These are phyloP conservation scores for Prolemur simus DNA, from an alignment of 2,113 vertebrate species.

Conservation along the genomic window DNA sequence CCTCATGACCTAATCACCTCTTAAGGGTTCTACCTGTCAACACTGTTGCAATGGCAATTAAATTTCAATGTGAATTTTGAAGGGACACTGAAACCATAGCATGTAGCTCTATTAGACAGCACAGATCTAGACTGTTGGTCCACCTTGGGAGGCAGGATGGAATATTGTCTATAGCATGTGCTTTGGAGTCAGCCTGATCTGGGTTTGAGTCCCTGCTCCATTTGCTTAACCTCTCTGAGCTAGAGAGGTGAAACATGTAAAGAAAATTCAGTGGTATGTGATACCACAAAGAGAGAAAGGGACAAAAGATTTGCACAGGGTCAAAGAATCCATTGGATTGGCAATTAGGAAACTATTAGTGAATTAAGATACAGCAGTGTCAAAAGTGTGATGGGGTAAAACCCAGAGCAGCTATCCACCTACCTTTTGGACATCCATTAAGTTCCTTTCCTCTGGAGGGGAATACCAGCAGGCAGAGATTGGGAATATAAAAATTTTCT, in stretches of 20 bases:
- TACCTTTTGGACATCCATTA: neutral
- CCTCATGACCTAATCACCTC: neutral
- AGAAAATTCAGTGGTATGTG: neutral
- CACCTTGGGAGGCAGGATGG: neutral
- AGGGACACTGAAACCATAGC: neutral
- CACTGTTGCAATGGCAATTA: neutral
- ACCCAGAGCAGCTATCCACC: neutral
- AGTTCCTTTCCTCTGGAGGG: neutral
- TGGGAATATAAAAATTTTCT: neutral
- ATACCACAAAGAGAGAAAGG: neutral
- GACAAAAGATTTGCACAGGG: neutral
- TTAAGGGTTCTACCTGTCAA: neutral
- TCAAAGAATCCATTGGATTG: neutral
- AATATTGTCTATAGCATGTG: neutral
- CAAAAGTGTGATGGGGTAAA: neutral
- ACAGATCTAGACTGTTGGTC: neutral
- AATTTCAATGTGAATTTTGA: neutral
- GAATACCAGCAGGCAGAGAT: neutral
- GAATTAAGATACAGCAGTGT: neutral
- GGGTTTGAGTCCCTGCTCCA: neutral
- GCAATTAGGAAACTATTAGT: neutral
- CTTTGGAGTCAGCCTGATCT: neutral
- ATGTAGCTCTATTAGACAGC: neutral
- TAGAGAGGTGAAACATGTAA: neutral
- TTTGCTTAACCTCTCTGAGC: neutral